A percentile compares a stretch with the other conserved stretches of the same genome.
Conservation (phyloP, 2,888 invertebrate genomes). For the Aphodius sticticus region DNA sequence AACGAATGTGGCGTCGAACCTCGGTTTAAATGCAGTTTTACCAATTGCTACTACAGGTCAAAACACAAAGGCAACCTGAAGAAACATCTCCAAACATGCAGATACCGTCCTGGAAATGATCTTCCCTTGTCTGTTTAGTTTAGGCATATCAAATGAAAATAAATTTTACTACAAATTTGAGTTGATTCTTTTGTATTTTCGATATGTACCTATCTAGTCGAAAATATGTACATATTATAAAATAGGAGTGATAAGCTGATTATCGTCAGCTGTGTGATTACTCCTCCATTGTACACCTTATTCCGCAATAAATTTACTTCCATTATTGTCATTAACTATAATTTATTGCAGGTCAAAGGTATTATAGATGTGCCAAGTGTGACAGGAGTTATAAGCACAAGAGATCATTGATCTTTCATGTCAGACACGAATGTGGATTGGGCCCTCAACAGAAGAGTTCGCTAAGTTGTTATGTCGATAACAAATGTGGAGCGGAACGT, state of each 20-base stretch:
- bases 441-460: background rate
- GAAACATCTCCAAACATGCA: background rate
- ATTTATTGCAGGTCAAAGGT: background rate
- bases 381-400: slow-evolving; percentile 11
- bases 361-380: slow-evolving; percentile 14
- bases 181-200: too few relatives aligned
- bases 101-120: background rate
- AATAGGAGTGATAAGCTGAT: too few relatives aligned
- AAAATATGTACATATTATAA: too few relatives aligned
- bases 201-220: too few relatives aligned
- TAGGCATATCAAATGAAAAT: too few relatives aligned
- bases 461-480: slow-evolving; percentile 40
- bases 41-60: slow-evolving; percentile 30
- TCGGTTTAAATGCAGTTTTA: slow-evolving; percentile 11
- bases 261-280: too few relatives aligned
- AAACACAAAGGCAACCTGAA: slow-evolving; percentile 31
- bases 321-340: too few relatives aligned
- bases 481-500: slow-evolving; percentile 64
- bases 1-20: slow-evolving; percentile 64
- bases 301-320: too few relatives aligned
- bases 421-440: slow-evolving; percentile 20
- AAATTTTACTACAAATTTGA: too few relatives aligned
- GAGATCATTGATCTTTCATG: slow-evolving; percentile 19
- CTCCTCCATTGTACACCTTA: too few relatives aligned
- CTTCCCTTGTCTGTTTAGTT: background rate